Evolutionary conservation across 2,797 vertebrate species (phyloP), one percentile per base, ranked within the genome.

Genomic region (Periophthalmus magnuspinnatus): DNA sequence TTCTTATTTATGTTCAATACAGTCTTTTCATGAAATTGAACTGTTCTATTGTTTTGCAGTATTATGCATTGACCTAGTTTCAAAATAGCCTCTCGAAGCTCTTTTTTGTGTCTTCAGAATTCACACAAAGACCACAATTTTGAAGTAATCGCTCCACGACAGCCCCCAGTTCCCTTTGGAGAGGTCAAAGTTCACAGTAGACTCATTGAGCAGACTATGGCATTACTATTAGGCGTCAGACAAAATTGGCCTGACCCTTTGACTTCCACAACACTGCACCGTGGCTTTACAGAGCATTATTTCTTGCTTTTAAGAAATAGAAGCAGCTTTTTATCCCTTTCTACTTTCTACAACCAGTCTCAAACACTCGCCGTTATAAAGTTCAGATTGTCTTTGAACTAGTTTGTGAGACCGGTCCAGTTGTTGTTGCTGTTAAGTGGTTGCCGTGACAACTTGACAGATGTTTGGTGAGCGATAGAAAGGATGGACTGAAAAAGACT

Each of bases 211-310:
- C 65, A 70, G 72, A 77, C 70, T 38, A 0, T 16, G 70, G 76
- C 74, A 79, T 76, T 76, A 19, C 78, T 41, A 67, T 84, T 68
- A 62, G 70, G 78, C 77, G 74, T 84, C 77, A 82, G 62, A 81
- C 56, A 9, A 84, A 85, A 86, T 85, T 78, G 70, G 56, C 70
- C 74, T 22, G 57, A 74, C 73, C 66, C 69, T 75, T 77, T 84
- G 81, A 84, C 79, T 78, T 65, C 82, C 75, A 57, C 72, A 24
- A 68, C 75, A 5, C 48, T 5, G 56, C 75, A 5, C 52, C 1
- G 48, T 36, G 55, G 78, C 77, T 11, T 77, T 63, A 69, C 69
- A 34, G 61, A 66, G 70, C 66, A 67, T 86, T 77, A 81, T 80
- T 68, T 71, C 65, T 67, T 5, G 1, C 0, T 62, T 67, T 70